Conservation (phyloP, 2,797 vertebrate genomes). For the Margarornis squamiger region DNA sequence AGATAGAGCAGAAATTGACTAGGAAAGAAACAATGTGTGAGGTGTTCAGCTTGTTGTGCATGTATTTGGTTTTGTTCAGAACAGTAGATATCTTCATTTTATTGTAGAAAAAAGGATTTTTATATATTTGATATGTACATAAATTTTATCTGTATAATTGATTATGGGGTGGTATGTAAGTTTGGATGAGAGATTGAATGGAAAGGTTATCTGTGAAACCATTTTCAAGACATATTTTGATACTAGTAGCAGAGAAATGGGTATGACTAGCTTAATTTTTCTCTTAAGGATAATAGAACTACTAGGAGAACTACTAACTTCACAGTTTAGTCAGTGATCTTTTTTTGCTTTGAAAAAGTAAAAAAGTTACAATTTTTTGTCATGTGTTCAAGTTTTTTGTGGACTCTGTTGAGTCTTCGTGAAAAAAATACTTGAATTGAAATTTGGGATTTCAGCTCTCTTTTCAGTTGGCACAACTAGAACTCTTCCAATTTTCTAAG, state of each 20-base stretch:
- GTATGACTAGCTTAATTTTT: not conserved
- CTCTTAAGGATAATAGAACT: not conserved
- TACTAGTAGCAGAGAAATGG: not conserved
- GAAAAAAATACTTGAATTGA: not conserved
- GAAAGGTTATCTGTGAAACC: not conserved
- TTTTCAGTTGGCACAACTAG: not conserved
- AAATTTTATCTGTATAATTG: not conserved
- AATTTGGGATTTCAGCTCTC: not conserved
- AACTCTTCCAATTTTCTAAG: not conserved
- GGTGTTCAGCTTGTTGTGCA: not conserved
- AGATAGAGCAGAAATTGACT: not conserved
- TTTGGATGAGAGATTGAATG: not conserved
- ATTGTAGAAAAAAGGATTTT: not conserved
- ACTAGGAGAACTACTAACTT: not conserved
- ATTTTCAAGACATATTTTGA: not conserved
- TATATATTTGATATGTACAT: not conserved
- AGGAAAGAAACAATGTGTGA: not conserved
- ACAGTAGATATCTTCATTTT: not conserved
- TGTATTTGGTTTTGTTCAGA: not conserved
- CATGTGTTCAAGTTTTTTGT: not conserved
- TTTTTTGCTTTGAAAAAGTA: not conserved
- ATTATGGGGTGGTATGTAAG: not conserved
- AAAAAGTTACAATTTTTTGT: not conserved
- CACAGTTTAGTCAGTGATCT: not conserved
- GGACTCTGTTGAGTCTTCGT: not conserved